Percentiles rank a stretch among this genome's conserved stretches.
Conservation (phyloP, 2,113 vertebrate genomes). For the Condylura cristata region DNA sequence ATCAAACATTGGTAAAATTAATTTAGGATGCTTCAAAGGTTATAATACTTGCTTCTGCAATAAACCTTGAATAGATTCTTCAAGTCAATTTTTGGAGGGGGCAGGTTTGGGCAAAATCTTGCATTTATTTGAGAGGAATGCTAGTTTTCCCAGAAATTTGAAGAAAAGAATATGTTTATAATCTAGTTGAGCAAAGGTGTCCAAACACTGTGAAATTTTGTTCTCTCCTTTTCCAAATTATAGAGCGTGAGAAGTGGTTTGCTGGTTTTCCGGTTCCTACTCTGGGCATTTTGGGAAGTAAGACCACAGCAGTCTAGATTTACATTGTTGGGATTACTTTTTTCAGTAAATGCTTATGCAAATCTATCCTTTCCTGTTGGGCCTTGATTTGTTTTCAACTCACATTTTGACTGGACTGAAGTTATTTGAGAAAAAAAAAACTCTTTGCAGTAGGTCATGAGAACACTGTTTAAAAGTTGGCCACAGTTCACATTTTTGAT, state of each 20-base stretch:
- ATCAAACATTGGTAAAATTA: not conserved
- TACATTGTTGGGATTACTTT: conserved; percentile 58
- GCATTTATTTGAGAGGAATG: not conserved
- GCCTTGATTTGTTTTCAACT: conserved; percentile 51
- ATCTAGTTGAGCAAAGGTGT: conserved; percentile 47
- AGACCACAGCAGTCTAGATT: conserved; percentile 75
- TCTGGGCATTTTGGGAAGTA: conserved; percentile 73
- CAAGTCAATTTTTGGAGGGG: not conserved
- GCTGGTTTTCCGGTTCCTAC: conserved; percentile 72
- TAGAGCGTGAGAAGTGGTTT: conserved; percentile 72
- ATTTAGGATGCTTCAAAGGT: not conserved
- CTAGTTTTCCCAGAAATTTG: conserved; percentile 71
- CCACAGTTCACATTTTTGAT: conserved; percentile 1
- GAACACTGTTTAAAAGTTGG: conserved; percentile 15
- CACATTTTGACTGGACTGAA: conserved; percentile 17
- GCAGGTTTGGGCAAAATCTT: not conserved
- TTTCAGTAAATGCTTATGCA: conserved; percentile 44
- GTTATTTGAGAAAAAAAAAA: conserved; percentile 16
- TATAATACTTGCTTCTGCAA: not conserved
- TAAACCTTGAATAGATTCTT: conserved; percentile 1
- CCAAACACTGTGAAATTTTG: conserved; percentile 34
- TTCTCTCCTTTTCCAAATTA: conserved; percentile 65
- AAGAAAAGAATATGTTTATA: not conserved
- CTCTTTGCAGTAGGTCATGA: conserved; percentile 29
- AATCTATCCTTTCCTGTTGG: conserved; percentile 69